A percentile compares a stretch with the other conserved stretches of the same genome.
These are phyloP conservation scores for Netelia inedita DNA, from an alignment of 2,888 invertebrate genomes.

Conservation along the genomic window DNA sequence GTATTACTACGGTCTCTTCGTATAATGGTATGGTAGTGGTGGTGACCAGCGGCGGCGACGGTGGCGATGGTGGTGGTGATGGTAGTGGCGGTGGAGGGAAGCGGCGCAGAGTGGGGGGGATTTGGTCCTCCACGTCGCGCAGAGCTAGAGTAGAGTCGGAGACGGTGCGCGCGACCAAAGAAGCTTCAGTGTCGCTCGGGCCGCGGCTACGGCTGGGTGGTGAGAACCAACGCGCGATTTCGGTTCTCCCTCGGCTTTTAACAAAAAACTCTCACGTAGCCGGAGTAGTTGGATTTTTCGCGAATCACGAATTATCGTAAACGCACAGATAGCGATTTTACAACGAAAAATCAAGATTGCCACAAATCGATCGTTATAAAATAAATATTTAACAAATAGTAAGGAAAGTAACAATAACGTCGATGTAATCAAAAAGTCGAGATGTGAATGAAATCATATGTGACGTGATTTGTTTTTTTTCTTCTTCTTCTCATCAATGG, in stretches of 20 bases:
- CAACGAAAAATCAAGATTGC: not conserved
- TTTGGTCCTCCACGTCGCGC: conserved; percentile 76
- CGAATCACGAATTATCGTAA: conserved; percentile 6
- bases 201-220: conserved; percentile 79
- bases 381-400: not conserved
- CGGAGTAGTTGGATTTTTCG: conserved; percentile 5
- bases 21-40: conserved; percentile 53
- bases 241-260: conserved; percentile 10
- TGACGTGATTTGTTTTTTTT: conserved; percentile 42
- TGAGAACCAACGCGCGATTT: conserved; percentile 46
- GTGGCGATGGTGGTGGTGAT: conserved; percentile 50
- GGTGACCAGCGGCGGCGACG: conserved; percentile 47
- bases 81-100: conserved; percentile 49
- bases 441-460: conserved; percentile 5
- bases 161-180: conserved; percentile 79
- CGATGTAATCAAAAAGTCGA: conserved; percentile 11
- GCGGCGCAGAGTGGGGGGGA: conserved; percentile 65
- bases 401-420: conserved; percentile 10
- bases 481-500: conserved; percentile 11
- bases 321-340: conserved; percentile 80
- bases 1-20: conserved; percentile 40
- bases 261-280: conserved; percentile 16
- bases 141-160: conserved; percentile 77
- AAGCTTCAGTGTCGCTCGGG: conserved; percentile 83
- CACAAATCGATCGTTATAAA: conserved; percentile 1